Evolutionary conservation across 1,140 invertebrate species (phyloP).

Genomic region (Tetragnatha versicolor): DNA sequence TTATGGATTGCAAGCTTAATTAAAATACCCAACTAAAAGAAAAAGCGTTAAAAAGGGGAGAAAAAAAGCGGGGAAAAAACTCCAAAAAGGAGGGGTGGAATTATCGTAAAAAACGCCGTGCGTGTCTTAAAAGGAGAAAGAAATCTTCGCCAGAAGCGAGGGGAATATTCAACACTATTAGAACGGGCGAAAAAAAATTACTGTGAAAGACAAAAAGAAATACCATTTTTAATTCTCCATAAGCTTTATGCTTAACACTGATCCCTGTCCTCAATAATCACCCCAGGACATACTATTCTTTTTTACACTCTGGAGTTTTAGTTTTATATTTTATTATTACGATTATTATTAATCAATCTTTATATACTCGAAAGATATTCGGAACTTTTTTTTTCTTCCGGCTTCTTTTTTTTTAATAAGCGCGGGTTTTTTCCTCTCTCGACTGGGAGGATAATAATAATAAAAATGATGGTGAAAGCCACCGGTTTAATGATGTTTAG

Average conservation of each 20-base stretch:
- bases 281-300: conserved; percentile 43
- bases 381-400: neutral
- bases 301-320: neutral
- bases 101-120: neutral
- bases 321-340: conserved; percentile 15
- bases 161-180: conserved; percentile 28
- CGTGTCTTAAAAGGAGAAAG: conserved; percentile 26
- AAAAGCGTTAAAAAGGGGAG: conserved; percentile 28
- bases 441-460: no score
- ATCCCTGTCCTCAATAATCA: conserved; percentile 31
- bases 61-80: neutral
- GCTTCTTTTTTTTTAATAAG: neutral
- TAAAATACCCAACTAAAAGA: conserved; percentile 44
- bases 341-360: conserved; percentile 50
- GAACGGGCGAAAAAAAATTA: neutral
- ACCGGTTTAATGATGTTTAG: conserved; percentile 52
- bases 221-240: conserved; percentile 49
- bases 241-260: conserved; percentile 40
- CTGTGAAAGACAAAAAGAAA: conserved; percentile 12
- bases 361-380: conserved; percentile 1
- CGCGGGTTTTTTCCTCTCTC: neutral
- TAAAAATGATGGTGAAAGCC: conserved; percentile 45
- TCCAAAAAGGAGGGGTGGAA: no score
- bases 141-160: neutral
- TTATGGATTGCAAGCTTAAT: conserved; percentile 55